Evolutionary conservation across 2,797 vertebrate species (phyloP), one percentile per base, ranked within the genome.

Genomic region (Betta splendens): DNA sequence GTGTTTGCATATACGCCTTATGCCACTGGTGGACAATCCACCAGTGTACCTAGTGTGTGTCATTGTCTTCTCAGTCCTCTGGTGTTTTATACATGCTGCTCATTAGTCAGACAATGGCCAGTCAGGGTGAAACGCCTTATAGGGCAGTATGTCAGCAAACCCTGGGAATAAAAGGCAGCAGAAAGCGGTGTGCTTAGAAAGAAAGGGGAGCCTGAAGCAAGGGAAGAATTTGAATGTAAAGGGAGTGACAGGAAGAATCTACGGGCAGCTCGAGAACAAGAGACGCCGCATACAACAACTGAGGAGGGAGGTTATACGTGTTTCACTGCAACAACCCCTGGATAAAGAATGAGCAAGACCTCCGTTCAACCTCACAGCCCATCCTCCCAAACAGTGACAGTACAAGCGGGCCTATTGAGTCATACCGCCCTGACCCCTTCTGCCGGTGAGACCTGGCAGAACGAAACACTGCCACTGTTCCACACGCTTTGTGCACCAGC

Each of bases 81-180:
- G 43, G 76, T 83, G 72, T 81, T 83, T 81, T 76, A 80, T 72
- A 67, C 75, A 73, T 72, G 76, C 70, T 75, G 46, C 74, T 86
- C 77, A 87, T 90, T 86, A 87, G 69, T 62, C 26, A 85, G 68
- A 79, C 81, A 88, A 83, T 83, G 57, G 66, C 67, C 64, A 78
- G 66, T 79, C 73, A 69, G 31, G 49, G 79, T 68, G 64, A 76
- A 73, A 71, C 77, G 71, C 29, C 57, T 5, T 69, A 74, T 63
- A 59, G 85, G 76, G 65, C 76, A 79, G 78, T 86, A 82, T 86
- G 74, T 81, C 75, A 77, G 56, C 35, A 59, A 75, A 69, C 77
- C 79, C 68, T 36, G 23, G 58, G 77, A 75, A 66, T 65, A 69
- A 67, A 57, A 47, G 49, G 79, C 26, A 50, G 64, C 42, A 38